phyloP scores from a whole-genome alignment of 2,797 vertebrate genomes.

The Tenualosa thibaudeaui region DNA sequence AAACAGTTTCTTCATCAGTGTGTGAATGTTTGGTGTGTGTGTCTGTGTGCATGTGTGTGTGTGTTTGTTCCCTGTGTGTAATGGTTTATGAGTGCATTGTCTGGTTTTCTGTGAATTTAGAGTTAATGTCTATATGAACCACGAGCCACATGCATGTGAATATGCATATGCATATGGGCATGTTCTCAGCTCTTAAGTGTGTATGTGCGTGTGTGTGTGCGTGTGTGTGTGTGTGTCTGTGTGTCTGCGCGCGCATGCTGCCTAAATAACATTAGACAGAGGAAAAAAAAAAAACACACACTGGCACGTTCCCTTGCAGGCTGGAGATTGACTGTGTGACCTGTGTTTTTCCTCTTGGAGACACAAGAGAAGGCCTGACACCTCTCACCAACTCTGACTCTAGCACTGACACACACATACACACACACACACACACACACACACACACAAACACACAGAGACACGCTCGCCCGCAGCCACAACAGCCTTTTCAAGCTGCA shows the following conservation, averaged over 20 bases:
- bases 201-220: not conserved
- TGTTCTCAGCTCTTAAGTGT: not conserved
- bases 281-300: not conserved
- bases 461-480: not conserved
- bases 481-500: not conserved
- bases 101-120: constrained; percentile 5
- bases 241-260: not conserved
- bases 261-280: not conserved
- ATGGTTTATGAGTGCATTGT: constrained; percentile 41
- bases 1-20: constrained; percentile 10
- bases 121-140: constrained; percentile 32
- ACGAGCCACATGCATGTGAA: not conserved
- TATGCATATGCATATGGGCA: constrained; percentile 20
- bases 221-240: not conserved
- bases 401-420: not conserved
- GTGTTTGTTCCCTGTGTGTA: not conserved
- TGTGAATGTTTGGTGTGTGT: not conserved
- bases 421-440: not conserved
- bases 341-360: not conserved
- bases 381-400: not conserved
- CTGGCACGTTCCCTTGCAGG: not conserved
- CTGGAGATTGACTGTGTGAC: not conserved
- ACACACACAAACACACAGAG: not conserved
- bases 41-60: constrained; percentile 14
- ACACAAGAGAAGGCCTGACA: not conserved